Evolutionary conservation across 2,888 invertebrate species (phyloP), one percentile per base, ranked within the genome.

Genomic region (Heteromurus nitidus): DNA sequence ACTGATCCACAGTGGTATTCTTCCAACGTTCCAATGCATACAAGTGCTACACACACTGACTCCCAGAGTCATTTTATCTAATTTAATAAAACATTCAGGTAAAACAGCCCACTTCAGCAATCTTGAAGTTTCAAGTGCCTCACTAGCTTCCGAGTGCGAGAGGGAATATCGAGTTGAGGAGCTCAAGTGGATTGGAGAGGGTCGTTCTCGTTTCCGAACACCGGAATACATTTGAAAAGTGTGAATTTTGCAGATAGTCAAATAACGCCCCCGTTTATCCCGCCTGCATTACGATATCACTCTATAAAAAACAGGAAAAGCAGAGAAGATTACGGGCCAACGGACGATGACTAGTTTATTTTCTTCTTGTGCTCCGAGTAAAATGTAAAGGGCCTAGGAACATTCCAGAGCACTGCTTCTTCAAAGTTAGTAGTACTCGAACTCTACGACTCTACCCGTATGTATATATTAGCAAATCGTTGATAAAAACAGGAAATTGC

Each of bases 11-110:
- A 26, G 64, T 73, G 53, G 53, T 53, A 65, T 20, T 64, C 74
- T 64, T 64, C 31, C 31, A 16, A 62, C 47, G 73, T 30, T 36
- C 58, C n/a, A 42, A 26, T 70, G 55, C 47, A n/a, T 28, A 31
- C 13, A 13, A 36, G 36, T 36, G 36, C 36, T 36, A 5, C 36
- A n/a, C 11, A 31, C 65, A 28, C 67, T 68, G n/a, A n/a, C n/a
- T n/a, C n/a, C n/a, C n/a, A n/a, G n/a, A 67, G 75, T 76, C 58
- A 55, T 75, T 75, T 68, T 58, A 68, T 67, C 67, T 68, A 76
- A 76, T 76, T 76, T 76, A 76, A 76, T 76, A 76, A 76, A 76
- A 76, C 67, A 76, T 76, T 67, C 67, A 76, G 58, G 75, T 76
- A 55, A 76, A 68, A 68, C 65, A 68, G 58, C 58, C 68, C 67